phyloP scores from a whole-genome alignment of 1,140 invertebrate genomes.

The Drosophila grimshawi region DNA sequence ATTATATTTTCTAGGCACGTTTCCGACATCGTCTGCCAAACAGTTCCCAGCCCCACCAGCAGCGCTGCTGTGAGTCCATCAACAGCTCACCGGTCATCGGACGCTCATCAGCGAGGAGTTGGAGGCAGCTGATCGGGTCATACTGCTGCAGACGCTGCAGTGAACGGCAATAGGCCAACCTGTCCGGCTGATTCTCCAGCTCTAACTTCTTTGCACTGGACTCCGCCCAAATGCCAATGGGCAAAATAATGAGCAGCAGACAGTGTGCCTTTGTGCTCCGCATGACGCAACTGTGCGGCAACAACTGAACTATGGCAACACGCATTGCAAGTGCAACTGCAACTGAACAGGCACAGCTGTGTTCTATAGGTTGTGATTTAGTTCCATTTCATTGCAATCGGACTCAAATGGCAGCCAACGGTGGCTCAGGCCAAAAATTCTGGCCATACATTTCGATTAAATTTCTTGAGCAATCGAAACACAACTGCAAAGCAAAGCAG shows the following conservation, averaged over 20 bases:
- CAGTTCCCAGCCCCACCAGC: constrained; percentile 49
- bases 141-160: constrained; percentile 30
- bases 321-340: neutral
- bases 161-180: constrained; percentile 51
- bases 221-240: constrained; percentile 13
- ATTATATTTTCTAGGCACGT: constrained; percentile 12
- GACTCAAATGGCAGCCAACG: neutral
- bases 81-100: constrained; percentile 47
- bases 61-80: constrained; percentile 42
- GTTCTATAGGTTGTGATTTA: neutral
- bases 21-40: constrained; percentile 48
- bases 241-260: constrained; percentile 24
- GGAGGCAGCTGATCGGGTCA: constrained; percentile 24
- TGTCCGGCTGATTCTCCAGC: constrained; percentile 39
- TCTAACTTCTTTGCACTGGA: constrained; percentile 22
- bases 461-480: neutral
- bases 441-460: neutral
- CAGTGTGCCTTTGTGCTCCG: constrained; percentile 3
- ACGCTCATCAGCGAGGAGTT: constrained; percentile 41
- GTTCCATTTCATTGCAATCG: constrained; percentile 16
- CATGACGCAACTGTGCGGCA: constrained; percentile 11
- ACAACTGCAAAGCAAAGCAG: too few relatives aligned
- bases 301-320: constrained; percentile 8
- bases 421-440: neutral
- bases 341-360: constrained; percentile 31